Base-by-base conservation (phyloP, 2,888 invertebrate species). In the Phyto melanocephala region DNA sequence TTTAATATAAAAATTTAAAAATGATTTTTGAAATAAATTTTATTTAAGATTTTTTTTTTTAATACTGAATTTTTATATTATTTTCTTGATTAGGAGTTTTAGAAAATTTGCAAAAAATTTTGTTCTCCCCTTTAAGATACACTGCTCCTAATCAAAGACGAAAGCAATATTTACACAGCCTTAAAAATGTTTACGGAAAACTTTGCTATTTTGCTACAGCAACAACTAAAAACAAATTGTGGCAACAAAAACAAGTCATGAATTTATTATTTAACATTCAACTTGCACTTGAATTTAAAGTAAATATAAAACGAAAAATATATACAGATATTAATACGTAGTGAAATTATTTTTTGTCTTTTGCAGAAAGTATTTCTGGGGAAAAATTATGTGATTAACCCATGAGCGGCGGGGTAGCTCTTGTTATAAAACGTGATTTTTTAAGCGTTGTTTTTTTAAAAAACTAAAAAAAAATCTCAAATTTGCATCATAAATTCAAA, bases 251-350 rank as follows among this genome's bases (percentile, higher is more conserved):
- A 78, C 37, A 40, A 65, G 42, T 71, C 65, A 65, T 65, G 63
- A 72, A 58, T 42, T 58, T 72, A 65, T 78, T 79, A 65, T 82
- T 68, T 81, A 82, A 75, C 78, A 82, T 82, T 82, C 78, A 78
- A 82, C 81, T 82, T 82, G 81, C 81, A 82, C 81, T 82, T 82
- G 81, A 82, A 82, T 72, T 79, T 65, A 28, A 40, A n/a, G 15
- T 15, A 17, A 22, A 56, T 56, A 56, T 6, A 13, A 15, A 52
- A 40, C 52, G 52, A 62, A 1, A 13, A 28, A 62, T 17, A 3
- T 42, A 10, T 7, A 37, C 17, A 65, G 35, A 47, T 75, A 65
- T 56, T 56, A 37, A 67, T 63, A 54, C n/a, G 1, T 20, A 33
- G 28, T 5, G 24, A 4, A 42, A 35, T 28, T 40, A 62, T 52